Percentiles rank a stretch among this genome's conserved stretches.
Evolutionary conservation across 1,140 invertebrate species (phyloP).

Genomic region (Nebria ingens): DNA sequence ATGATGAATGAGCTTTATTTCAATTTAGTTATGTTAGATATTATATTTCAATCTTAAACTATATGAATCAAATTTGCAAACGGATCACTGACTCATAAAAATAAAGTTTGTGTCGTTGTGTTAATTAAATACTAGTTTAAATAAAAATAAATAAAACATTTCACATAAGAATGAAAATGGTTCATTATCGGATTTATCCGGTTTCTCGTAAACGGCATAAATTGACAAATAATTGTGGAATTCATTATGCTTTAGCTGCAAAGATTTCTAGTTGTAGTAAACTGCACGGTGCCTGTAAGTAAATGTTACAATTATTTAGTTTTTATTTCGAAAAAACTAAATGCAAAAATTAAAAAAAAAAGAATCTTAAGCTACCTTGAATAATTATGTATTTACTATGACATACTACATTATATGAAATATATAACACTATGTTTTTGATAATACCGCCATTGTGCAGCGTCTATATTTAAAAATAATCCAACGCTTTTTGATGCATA

Average conservation of each 20-base stretch:
- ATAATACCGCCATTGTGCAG: neutral
- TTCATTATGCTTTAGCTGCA: slow-evolving; percentile 6
- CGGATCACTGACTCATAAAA: no score
- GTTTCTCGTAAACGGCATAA: no score
- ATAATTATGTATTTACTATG: no score
- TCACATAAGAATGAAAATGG: neutral
- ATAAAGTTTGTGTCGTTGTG: neutral
- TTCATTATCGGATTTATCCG: neutral
- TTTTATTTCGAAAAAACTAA: neutral
- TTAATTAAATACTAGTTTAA: neutral
- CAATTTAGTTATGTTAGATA: no score
- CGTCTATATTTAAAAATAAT: slow-evolving; percentile 2
- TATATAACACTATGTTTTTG: neutral
- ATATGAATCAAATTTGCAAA: no score
- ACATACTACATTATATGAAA: no score
- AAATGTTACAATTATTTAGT: neutral
- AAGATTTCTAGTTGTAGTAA: slow-evolving; percentile 1
- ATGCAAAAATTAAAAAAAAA: neutral
- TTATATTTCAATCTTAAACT: no score
- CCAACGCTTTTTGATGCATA: slow-evolving; percentile 6
- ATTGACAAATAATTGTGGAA: slow-evolving; percentile 4
- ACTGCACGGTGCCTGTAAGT: slow-evolving; percentile 5
- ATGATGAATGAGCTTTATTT: no score
- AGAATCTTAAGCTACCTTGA: no score
- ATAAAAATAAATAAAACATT: neutral